Evolutionary conservation across 64 coral and sea anemone genomes (phyloP).

Genomic region (Dendronephthya gigantea): DNA sequence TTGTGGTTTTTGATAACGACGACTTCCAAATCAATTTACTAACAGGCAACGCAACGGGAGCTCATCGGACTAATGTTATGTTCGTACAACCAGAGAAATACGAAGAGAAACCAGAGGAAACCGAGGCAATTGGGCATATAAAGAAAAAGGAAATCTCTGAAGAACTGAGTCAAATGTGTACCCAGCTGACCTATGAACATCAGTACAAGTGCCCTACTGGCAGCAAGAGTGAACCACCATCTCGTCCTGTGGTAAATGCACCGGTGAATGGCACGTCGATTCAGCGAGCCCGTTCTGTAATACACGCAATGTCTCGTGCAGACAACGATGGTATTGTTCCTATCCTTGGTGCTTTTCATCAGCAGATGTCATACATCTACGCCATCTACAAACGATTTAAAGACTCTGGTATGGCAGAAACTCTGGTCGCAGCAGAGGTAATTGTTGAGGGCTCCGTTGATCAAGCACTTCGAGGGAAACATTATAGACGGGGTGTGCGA

Average conservation of each 20-base stretch:
- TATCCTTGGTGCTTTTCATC: constrained; percentile 2
- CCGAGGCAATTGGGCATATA: not conserved
- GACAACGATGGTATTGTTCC: constrained; percentile 7
- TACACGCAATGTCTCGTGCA: constrained; percentile 21
- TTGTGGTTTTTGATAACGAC: not conserved
- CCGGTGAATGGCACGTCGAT: constrained; percentile 5
- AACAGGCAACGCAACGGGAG: not conserved
- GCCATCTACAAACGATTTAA: constrained; percentile 16
- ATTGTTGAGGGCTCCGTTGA: constrained; percentile 13
- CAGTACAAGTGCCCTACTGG: not conserved
- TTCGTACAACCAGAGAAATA: not conserved
- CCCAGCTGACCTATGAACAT: not conserved
- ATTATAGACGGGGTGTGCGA: not conserved
- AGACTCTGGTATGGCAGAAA: constrained; percentile 10
- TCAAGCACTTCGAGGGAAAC: constrained; percentile 9
- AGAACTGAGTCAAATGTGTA: constrained; percentile 6
- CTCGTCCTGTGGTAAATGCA: not conserved
- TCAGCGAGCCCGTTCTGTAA: not conserved
- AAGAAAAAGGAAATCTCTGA: constrained; percentile 1
- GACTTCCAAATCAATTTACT: not conserved
- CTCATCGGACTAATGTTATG: not conserved
- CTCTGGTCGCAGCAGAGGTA: constrained; percentile 1
- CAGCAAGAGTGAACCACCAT: constrained; percentile 1
- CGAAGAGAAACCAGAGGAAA: not conserved
- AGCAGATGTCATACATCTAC: not conserved